Conservation (phyloP, 2,888 invertebrate genomes). For the Heterodera filipjevi region DNA sequence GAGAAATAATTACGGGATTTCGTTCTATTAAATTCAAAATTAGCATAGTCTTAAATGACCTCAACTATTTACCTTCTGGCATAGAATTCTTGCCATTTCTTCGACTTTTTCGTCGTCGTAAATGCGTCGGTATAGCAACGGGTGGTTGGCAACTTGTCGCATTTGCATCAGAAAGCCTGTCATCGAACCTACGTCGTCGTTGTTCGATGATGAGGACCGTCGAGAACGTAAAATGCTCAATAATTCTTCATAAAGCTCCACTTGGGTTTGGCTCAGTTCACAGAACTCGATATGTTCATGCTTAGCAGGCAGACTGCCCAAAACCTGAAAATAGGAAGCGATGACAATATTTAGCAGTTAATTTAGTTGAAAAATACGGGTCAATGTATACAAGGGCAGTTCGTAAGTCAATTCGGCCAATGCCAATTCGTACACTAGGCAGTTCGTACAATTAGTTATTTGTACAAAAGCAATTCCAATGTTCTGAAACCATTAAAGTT, state of each 20-base stretch:
- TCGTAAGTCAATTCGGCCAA: too few species aligned
- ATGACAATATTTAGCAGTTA: not conserved
- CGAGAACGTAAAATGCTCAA: slow-evolving; percentile 40
- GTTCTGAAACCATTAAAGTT: too few species aligned
- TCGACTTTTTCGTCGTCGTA: slow-evolving; percentile 72
- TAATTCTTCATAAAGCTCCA: slow-evolving; percentile 72
- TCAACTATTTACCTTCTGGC: slow-evolving; percentile 26
- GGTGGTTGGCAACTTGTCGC: slow-evolving; percentile 90
- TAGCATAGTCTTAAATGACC: too few species aligned
- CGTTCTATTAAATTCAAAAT: too few species aligned
- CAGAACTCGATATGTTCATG: slow-evolving; percentile 75
- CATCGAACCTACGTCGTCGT: slow-evolving; percentile 34
- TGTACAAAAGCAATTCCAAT: too few species aligned
- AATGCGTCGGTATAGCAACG: slow-evolving; percentile 79
- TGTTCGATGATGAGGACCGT: not conserved
- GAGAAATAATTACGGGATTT: not conserved
- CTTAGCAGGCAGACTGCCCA: slow-evolving; percentile 80
- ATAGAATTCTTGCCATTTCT: slow-evolving; percentile 72
- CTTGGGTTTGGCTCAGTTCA: slow-evolving; percentile 77
- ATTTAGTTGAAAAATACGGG: too few species aligned
- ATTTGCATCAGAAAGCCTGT: slow-evolving; percentile 82
- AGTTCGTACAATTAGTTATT: too few species aligned
- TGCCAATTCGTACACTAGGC: too few species aligned
- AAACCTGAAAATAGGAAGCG: slow-evolving; percentile 43
- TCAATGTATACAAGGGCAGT: too few species aligned